Evolutionary conservation across 2,113 vertebrate species (phyloP).

Genomic region (Eublepharis macularius): DNA sequence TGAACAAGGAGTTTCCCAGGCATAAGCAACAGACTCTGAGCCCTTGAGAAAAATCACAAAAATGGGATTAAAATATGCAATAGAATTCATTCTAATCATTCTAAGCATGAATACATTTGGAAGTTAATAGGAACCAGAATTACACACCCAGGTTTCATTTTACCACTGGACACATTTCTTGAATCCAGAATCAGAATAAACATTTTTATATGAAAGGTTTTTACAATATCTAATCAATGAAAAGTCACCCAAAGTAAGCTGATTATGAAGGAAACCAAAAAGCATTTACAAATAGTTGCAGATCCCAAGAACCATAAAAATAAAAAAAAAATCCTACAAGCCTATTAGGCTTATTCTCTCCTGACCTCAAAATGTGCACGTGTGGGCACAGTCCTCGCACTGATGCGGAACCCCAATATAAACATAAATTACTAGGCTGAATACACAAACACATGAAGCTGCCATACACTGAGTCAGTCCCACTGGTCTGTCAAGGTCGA

Average conservation of each 20-base stretch:
- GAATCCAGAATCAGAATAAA: slow-evolving; percentile 38
- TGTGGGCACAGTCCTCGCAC: too few species aligned
- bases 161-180: slow-evolving; percentile 29
- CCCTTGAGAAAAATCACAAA: slow-evolving; percentile 58
- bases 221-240: slow-evolving; percentile 27
- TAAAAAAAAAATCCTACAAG: background rate
- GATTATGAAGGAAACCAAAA: slow-evolving; percentile 1
- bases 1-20: slow-evolving; percentile 55
- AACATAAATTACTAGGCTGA: too few species aligned
- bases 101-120: slow-evolving; percentile 53
- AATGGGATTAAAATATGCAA: slow-evolving; percentile 53
- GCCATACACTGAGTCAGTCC: too few species aligned
- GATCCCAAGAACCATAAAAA: background rate
- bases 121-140: slow-evolving; percentile 39
- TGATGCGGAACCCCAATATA: too few species aligned
- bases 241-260: slow-evolving; percentile 25
- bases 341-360: background rate
- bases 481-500: too few species aligned
- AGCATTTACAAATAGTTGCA: background rate
- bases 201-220: background rate
- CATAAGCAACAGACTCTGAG: slow-evolving; percentile 48
- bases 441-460: too few species aligned
- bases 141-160: slow-evolving; percentile 51
- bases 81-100: slow-evolving; percentile 60
- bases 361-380: background rate